Evolutionary conservation across 2,888 invertebrate genomes (phyloP), one percentile per base, ranked within the genome.

Genomic region (Lordiphosa andalusiaca): DNA sequence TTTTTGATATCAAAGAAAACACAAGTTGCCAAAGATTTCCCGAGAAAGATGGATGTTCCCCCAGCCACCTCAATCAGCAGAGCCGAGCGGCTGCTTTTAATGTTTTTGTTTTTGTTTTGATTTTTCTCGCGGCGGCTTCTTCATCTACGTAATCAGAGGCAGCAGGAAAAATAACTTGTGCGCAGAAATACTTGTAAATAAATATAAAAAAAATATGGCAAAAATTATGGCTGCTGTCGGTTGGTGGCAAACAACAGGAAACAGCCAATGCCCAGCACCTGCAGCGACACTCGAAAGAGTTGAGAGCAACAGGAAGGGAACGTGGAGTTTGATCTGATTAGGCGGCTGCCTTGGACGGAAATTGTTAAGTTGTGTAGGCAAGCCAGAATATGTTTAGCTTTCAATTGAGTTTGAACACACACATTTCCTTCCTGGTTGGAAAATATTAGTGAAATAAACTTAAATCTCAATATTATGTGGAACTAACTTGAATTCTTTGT

Each of bases 181-280:
- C 65, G 72, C 65, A 68, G 48, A 67, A 60, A 61, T 55, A 30
- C 30, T 30, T 30, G 30, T 30, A 72, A 81, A 65, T 65, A 65
- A 81, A 73, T 74, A 83, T 66, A 72, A 67, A 82, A 82, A 82
- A 54, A 57, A 80, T 68, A 16, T 16, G 16, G 16, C 16, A 16
- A 16, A 16, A 16, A 16, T 16, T 71, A 64, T 50, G 53, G 54
- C 50, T 57, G 59, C 16, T 44, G 25, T 10, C 39, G 38, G 37
- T 52, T 46, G 68, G 48, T 56, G 68, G 48, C 54, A 63, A 64
- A 54, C 56, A 81, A 77, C 74, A 70, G 84, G 84, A 84, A 82
- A 57, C 63, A 60, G 68, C 68, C 71, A 61, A 58, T 53, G 55
- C 25, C 46, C 55, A 48, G 67, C 67, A 64, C 51, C 30, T 47